Base-by-base conservation (phyloP, 2,888 invertebrate species). In the Brachyopa scutellaris region DNA sequence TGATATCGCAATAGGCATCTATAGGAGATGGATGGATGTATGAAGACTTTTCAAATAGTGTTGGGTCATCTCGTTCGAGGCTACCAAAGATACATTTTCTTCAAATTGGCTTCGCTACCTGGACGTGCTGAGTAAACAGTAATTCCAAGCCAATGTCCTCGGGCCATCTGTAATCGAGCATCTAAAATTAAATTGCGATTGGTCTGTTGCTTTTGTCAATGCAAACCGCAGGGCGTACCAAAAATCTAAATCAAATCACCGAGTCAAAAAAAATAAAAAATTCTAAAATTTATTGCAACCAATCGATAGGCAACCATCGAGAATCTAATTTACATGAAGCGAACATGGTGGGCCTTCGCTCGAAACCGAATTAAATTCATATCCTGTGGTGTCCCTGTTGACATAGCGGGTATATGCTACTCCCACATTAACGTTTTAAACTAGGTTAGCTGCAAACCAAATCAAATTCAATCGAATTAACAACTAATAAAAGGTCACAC, bases 401-500 rank as follows among this genome's bases (percentile, higher is more conserved):
- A 79, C 79, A 73, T 13, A 38, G 38, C 57, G 31, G 26, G 6
- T 26, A 15, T 47, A 67, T 74, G 61, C 36, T 70, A 36, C 77
- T 70, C 66, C 77, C 77, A 61, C 61, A 77, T 82, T 82, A 82
- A 70, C 82, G 66, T 55, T 82, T 76, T 76, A 77, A 82, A 77
- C 70, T 40, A 53, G 72, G 77, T 82, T 77, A 77, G 51, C 72
- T 77, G 38, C 72, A 13, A 31, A 66, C 77, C 72, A 70, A 82
- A 77, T 82, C 70, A 72, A 70, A 82, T 77, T 82, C 82, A 77
- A 77, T 82, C 82, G 82, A 77, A 72, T 82, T 77, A 70, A 45
- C 82, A 82, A 70, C 66, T 82, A 82, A 82, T 82, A 77, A 82
- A 77, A 61, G 72, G 66, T 77, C 66, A 55, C 59, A 66, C 66